Evolutionary conservation across 1,140 invertebrate species (phyloP).

Genomic region (Lepidotrigona ventralis): DNA sequence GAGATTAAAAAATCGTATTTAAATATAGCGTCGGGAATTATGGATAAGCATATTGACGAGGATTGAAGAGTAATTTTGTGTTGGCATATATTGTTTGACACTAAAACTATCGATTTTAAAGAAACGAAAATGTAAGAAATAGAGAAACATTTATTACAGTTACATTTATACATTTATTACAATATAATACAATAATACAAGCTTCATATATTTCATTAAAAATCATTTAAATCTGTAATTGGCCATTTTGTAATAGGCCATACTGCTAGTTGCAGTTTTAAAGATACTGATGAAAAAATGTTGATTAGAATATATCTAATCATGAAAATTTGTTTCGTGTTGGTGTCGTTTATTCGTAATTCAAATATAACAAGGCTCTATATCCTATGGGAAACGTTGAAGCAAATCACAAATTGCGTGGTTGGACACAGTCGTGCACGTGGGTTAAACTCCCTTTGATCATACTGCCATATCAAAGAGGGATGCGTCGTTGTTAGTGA

Average conservation of each 20-base stretch:
- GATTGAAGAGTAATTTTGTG: neutral
- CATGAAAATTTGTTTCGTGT: neutral
- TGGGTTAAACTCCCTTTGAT: constrained; percentile 23
- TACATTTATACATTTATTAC: too few relatives aligned
- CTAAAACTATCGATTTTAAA: too few relatives aligned
- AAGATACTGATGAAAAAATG: too few relatives aligned
- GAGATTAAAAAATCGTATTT: neutral
- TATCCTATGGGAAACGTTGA: neutral
- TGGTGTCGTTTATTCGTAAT: neutral
- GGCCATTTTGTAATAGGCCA: too few relatives aligned
- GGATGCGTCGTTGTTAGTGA: neutral
- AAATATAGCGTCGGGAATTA: neutral
- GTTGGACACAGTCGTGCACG: neutral
- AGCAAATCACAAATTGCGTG: constrained; percentile 1
- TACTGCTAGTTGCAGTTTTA: too few relatives aligned
- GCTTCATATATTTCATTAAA: too few relatives aligned
- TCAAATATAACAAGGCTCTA: neutral
- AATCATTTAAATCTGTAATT: too few relatives aligned
- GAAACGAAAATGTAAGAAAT: too few relatives aligned
- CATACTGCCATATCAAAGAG: constrained; percentile 6
- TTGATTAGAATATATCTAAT: neutral
- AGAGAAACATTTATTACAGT: too few relatives aligned
- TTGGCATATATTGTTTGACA: neutral
- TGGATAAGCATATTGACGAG: neutral
- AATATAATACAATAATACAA: too few relatives aligned